Conservation (phyloP, 2,888 invertebrate genomes). For the Baronia brevicornis region DNA sequence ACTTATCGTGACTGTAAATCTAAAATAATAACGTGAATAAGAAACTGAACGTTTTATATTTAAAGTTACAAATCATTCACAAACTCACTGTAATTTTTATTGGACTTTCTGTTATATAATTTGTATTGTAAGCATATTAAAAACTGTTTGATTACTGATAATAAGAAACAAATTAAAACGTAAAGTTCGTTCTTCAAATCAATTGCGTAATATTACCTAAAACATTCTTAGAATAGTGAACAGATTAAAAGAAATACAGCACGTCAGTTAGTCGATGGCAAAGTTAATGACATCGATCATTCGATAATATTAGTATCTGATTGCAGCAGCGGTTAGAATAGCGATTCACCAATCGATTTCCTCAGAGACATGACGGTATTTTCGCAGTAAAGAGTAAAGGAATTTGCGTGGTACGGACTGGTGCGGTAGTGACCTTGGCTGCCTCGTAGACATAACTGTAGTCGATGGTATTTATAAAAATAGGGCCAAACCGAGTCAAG, state of each 20-base stretch:
- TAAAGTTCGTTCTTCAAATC: too few species aligned
- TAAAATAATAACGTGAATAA: too few species aligned
- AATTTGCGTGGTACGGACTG: conserved; percentile 63
- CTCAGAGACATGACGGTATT: conserved; percentile 17
- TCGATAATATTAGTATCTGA: too few species aligned
- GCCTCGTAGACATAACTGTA: conserved; percentile 46
- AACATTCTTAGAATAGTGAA: conserved; percentile 9
- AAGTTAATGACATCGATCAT: conserved; percentile 9
- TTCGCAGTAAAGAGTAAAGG: conserved; percentile 21
- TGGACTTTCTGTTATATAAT: too few species aligned
- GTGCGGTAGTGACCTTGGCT: conserved; percentile 66
- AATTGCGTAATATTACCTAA: neutral
- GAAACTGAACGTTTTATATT: too few species aligned
- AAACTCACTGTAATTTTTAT: too few species aligned
- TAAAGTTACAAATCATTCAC: too few species aligned
- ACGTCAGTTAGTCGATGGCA: conserved; percentile 3
- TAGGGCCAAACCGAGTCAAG: conserved; percentile 19
- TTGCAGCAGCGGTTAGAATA: conserved; percentile 5
- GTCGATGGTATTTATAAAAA: conserved; percentile 41
- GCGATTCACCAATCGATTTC: conserved; percentile 17
- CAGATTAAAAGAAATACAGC: conserved; percentile 10
- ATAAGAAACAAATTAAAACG: too few species aligned
- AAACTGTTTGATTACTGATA: too few species aligned
- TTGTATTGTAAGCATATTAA: too few species aligned
- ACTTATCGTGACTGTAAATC: too few species aligned